These are phyloP conservation scores for Rhamnusium bicolor DNA, from an alignment of 2,888 invertebrate species.

Conservation along the genomic window DNA sequence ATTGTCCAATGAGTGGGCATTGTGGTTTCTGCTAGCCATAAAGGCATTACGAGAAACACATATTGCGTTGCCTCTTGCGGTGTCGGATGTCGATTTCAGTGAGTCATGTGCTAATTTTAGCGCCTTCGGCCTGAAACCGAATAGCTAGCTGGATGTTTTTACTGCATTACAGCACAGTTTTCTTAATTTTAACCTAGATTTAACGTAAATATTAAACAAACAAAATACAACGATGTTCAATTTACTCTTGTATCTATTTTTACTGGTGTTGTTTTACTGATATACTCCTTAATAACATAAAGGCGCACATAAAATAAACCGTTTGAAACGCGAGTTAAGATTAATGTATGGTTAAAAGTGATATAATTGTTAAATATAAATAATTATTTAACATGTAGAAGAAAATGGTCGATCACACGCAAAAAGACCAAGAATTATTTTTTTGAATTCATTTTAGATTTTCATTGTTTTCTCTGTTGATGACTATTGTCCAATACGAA, in stretches of 20 bases:
- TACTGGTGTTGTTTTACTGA: not conserved
- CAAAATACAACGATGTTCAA: constrained; percentile 7
- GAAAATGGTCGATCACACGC: too few species aligned
- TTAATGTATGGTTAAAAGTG: not conserved
- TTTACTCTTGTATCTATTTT: constrained; percentile 5
- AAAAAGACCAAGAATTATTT: too few species aligned
- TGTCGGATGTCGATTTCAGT: constrained; percentile 63
- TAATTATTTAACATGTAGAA: not conserved
- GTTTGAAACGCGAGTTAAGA: not conserved
- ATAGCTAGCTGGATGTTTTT: constrained; percentile 46
- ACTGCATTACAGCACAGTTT: constrained; percentile 16
- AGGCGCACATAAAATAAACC: not conserved
- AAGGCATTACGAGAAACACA: constrained; percentile 28
- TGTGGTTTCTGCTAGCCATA: constrained; percentile 24
- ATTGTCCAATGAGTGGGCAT: constrained; percentile 8
- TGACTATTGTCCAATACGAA: too few species aligned
- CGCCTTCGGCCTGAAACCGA: constrained; percentile 58
- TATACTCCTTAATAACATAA: not conserved
- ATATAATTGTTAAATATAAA: not conserved
- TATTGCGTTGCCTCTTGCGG: constrained; percentile 57
- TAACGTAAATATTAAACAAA: constrained; percentile 31
- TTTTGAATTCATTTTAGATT: too few species aligned
- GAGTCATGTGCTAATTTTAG: constrained; percentile 65
- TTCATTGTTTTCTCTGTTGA: too few species aligned
- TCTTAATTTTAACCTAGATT: constrained; percentile 42